Percentiles rank a stretch among this genome's conserved stretches.
Conservation (phyloP, 2,888 invertebrate genomes). For the Digitonthophagus gazella region DNA sequence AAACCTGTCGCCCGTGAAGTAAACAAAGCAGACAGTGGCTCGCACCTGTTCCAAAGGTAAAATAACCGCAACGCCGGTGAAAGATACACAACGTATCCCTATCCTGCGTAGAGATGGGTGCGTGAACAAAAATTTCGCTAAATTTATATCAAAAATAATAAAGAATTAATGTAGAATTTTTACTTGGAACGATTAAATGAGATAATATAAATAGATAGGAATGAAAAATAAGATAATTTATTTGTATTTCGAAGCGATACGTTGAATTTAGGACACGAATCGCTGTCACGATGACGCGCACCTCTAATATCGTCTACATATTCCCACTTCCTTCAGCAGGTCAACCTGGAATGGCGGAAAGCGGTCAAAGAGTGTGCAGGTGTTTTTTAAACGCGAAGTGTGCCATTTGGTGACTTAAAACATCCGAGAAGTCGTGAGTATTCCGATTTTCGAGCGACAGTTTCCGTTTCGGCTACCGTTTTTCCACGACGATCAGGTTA, state of each 20-base stretch:
- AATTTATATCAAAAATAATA: constrained; percentile 12
- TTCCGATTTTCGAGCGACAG: neutral
- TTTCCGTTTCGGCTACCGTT: neutral
- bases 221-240: neutral
- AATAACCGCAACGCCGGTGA: constrained; percentile 36
- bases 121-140: constrained; percentile 20
- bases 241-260: neutral
- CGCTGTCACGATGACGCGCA: constrained; percentile 27
- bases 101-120: constrained; percentile 41
- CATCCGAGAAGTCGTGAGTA: constrained; percentile 33
- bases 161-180: neutral
- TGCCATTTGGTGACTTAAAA: constrained; percentile 38
- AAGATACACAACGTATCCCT: constrained; percentile 38
- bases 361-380: constrained; percentile 53
- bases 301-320: constrained; percentile 38
- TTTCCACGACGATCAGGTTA: constrained; percentile 21
- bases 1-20: neutral
- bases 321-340: constrained; percentile 51
- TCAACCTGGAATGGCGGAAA: constrained; percentile 54
- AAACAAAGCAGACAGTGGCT: constrained; percentile 7
- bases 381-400: constrained; percentile 50
- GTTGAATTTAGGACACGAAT: constrained; percentile 4
- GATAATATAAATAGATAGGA: neutral
- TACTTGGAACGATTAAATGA: neutral
- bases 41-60: constrained; percentile 32